Evolutionary conservation across 2,113 vertebrate species (phyloP).

Genomic region (Crotalus helleri): DNA sequence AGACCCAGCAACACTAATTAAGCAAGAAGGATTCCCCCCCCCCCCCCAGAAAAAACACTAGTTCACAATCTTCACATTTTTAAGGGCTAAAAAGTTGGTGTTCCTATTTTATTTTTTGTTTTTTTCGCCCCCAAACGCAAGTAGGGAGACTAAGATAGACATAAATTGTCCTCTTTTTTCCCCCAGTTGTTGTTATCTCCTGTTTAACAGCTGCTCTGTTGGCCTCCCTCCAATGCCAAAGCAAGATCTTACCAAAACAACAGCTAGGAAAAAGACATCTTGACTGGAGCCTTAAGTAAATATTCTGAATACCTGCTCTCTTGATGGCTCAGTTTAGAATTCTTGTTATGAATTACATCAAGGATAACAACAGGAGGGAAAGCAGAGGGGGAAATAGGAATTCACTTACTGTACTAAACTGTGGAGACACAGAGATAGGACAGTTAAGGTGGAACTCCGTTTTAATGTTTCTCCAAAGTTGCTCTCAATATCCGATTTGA

Average conservation of each 20-base stretch:
- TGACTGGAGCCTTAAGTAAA: conserved; percentile 2
- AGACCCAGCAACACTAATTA: not conserved
- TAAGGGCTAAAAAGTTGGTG: not conserved
- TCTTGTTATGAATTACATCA: not conserved
- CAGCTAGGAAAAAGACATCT: not conserved
- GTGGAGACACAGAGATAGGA: not conserved
- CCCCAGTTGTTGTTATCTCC: not conserved
- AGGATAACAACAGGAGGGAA: conserved; percentile 1
- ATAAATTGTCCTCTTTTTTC: not conserved
- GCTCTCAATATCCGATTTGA: not conserved
- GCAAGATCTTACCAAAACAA: not conserved
- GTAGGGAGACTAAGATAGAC: not conserved
- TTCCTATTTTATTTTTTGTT: not conserved
- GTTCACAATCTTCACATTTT: not conserved
- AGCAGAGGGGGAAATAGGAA: not conserved
- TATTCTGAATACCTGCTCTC: conserved; percentile 13
- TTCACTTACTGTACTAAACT: not conserved
- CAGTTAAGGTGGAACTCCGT: not conserved
- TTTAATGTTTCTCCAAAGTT: not conserved
- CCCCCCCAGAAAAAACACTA: not conserved
- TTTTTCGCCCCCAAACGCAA: not conserved
- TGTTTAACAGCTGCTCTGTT: not conserved
- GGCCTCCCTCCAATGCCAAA: not conserved
- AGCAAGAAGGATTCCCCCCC: not conserved
- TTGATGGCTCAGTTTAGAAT: not conserved